phyloP scores from a whole-genome alignment of 2,797 vertebrate genomes.

The Pangasius larnaudii region DNA sequence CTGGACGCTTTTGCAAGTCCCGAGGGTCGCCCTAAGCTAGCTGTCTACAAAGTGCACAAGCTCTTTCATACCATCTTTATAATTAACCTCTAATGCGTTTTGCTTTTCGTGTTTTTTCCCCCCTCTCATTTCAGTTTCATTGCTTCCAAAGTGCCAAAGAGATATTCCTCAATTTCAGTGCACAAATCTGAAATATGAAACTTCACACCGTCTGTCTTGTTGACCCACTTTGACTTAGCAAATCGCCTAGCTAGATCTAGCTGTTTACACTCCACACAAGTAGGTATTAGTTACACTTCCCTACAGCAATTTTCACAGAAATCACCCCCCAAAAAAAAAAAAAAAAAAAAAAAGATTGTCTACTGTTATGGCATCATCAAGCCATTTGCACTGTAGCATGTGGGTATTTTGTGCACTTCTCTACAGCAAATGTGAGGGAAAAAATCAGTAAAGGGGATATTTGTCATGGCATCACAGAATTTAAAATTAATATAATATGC shows the following conservation, averaged over 20 bases:
- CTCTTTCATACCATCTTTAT: not conserved
- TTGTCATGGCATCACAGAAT: not conserved
- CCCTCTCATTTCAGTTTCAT: not conserved
- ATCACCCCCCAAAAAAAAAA: no score
- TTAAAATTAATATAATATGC: not conserved
- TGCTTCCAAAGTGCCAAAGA: no score
- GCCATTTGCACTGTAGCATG: no score
- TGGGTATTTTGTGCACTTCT: not conserved
- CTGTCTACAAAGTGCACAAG: slow-evolving; percentile 11
- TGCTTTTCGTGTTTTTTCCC: not conserved
- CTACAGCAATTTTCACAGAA: not conserved
- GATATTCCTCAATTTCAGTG: not conserved
- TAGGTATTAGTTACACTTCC: not conserved
- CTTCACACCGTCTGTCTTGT: not conserved
- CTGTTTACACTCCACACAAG: not conserved
- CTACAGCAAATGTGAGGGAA: no score
- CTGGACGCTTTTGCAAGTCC: not conserved
- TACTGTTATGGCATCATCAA: not conserved
- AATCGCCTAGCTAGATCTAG: not conserved
- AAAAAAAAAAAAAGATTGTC: no score
- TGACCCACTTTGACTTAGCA: slow-evolving; percentile 2
- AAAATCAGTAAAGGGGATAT: not conserved
- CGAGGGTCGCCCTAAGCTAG: not conserved
- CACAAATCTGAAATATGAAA: not conserved
- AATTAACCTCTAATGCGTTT: not conserved